A percentile compares a stretch with the other conserved stretches of the same genome.
These are phyloP conservation scores for Dolichopus griseipennis DNA, from an alignment of 2,888 invertebrate species.

Conservation along the genomic window DNA sequence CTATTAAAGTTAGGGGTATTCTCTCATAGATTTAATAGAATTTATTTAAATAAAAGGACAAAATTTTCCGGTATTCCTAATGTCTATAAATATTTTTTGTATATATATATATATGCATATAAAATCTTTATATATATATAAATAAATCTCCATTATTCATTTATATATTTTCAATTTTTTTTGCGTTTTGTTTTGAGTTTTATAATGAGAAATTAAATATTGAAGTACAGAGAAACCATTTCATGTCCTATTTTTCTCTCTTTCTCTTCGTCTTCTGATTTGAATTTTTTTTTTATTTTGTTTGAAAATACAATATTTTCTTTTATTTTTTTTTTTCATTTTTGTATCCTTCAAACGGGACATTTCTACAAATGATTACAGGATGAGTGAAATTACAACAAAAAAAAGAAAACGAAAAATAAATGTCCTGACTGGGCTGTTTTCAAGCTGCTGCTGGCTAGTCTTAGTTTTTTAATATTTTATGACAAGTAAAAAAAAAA, in stretches of 20 bases:
- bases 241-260: not conserved
- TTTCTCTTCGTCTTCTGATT: not conserved
- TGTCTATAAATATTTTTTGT: too few relatives aligned
- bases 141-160: not conserved
- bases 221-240: not conserved
- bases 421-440: not conserved
- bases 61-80: too few relatives aligned
- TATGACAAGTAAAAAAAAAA: not conserved
- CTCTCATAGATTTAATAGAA: too few relatives aligned
- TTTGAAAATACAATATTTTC: too few relatives aligned
- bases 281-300: not conserved
- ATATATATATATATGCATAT: too few relatives aligned
- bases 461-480: not conserved
- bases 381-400: not conserved
- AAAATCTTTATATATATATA: not conserved
- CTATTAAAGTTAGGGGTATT: too few relatives aligned
- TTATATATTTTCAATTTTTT: not conserved
- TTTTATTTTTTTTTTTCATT: not conserved
- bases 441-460: not conserved
- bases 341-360: conserved; percentile 2
- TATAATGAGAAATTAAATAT: conserved; percentile 3
- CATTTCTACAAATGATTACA: not conserved
- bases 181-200: not conserved
- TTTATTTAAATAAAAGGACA: too few relatives aligned
- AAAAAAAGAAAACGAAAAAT: not conserved